A percentile compares a stretch with the other conserved stretches of the same genome.
phyloP scores from a whole-genome alignment of 2,888 invertebrate genomes.

The Coelopa pilipes region DNA sequence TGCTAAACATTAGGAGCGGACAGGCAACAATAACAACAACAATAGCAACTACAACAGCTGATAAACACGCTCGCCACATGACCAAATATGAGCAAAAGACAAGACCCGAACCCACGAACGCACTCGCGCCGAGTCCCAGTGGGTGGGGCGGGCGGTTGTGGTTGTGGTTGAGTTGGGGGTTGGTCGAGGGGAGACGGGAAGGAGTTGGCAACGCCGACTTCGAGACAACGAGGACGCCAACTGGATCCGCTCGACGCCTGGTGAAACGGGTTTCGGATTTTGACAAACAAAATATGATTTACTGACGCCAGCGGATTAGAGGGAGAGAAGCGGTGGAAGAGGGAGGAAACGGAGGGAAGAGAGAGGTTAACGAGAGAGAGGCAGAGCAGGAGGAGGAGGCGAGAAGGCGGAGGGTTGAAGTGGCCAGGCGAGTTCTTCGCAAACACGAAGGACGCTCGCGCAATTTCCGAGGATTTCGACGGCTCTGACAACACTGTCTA shows the following conservation, averaged over 20 bases:
- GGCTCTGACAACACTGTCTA: conserved; percentile 53
- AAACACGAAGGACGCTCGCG: conserved; percentile 55
- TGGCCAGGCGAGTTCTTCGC: not conserved
- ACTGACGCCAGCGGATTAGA: too few relatives aligned
- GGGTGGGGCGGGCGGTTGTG: not conserved
- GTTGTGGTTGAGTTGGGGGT: not conserved
- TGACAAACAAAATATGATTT: conserved; percentile 63
- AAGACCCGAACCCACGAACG: not conserved
- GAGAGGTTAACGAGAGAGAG: too few relatives aligned
- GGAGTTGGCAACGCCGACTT: too few relatives aligned
- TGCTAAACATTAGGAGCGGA: not conserved
- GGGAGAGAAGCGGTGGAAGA: too few relatives aligned
- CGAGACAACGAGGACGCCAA: not conserved
- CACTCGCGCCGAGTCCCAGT: not conserved
- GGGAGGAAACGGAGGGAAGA: too few relatives aligned
- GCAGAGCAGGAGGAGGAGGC: too few relatives aligned
- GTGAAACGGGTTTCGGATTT: conserved; percentile 67
- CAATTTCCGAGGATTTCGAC: not conserved
- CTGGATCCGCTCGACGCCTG: conserved; percentile 58
- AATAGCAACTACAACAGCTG: conserved; percentile 8
- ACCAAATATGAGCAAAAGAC: conserved; percentile 53
- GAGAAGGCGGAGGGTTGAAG: not conserved
- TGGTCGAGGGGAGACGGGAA: not conserved
- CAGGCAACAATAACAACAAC: too few relatives aligned
- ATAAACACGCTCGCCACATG: conserved; percentile 45